Conservation (phyloP, 2,888 invertebrate species). For the Amiota minor region DNA sequence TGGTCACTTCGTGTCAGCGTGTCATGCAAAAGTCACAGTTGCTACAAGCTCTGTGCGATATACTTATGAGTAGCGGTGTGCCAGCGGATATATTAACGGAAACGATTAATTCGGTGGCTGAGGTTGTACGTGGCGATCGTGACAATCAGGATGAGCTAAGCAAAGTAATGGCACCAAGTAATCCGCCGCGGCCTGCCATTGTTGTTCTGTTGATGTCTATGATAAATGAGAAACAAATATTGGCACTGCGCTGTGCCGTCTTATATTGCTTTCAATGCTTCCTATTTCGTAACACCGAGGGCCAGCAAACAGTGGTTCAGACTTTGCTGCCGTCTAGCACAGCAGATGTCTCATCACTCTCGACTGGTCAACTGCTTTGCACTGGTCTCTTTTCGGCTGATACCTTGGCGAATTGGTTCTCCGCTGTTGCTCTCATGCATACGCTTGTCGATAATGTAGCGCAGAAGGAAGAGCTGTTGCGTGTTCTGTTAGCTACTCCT, state of each 20-base stretch:
- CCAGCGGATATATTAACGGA: slow-evolving; percentile 97
- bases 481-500: slow-evolving; percentile 91
- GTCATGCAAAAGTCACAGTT: slow-evolving; percentile 89
- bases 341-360: slow-evolving; percentile 81
- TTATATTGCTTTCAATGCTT: slow-evolving; percentile 98
- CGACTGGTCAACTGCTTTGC: slow-evolving; percentile 92
- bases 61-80: slow-evolving; percentile 96
- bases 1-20: slow-evolving; percentile 87
- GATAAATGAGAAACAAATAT: slow-evolving; percentile 98
- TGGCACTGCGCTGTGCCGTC: slow-evolving; percentile 91
- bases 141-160: slow-evolving; percentile 94
- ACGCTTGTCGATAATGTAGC: slow-evolving; percentile 87
- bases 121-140: slow-evolving; percentile 89
- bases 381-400: slow-evolving; percentile 93
- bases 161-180: slow-evolving; percentile 91
- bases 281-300: slow-evolving; percentile 91
- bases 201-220: slow-evolving; percentile 97
- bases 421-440: slow-evolving; percentile 92
- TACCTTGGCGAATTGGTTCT: slow-evolving; percentile 95
- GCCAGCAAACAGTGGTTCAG: slow-evolving; percentile 90
- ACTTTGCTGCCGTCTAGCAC: slow-evolving; percentile 91
- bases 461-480: slow-evolving; percentile 91
- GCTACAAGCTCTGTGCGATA: slow-evolving; percentile 86
- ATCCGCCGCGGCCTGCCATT: slow-evolving; percentile 93
- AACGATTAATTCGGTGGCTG: slow-evolving; percentile 95